Conservation (phyloP, 1,140 invertebrate species). For the Rhyzopertha dominica region DNA sequence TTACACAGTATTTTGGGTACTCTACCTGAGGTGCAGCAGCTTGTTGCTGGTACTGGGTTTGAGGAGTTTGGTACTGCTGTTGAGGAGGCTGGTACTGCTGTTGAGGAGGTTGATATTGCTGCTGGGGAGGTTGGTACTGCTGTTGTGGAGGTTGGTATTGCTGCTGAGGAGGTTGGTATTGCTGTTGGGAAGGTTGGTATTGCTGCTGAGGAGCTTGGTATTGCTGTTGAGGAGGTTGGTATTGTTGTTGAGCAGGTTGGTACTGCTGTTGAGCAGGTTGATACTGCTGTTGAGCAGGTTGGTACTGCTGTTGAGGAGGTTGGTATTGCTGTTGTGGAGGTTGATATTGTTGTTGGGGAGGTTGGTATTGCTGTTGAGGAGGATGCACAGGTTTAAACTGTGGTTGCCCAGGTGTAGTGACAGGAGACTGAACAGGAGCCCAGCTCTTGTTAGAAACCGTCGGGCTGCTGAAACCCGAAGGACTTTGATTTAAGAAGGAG, state of each 20-base stretch:
- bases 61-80: conserved; percentile 41
- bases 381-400: too few relatives aligned
- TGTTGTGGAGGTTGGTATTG: conserved; percentile 28
- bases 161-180: conserved; percentile 15
- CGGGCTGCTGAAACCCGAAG: conserved; percentile 27
- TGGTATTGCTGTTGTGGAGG: conserved; percentile 28
- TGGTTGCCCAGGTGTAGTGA: conserved; percentile 20
- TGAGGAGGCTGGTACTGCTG: conserved; percentile 35
- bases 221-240: conserved; percentile 15
- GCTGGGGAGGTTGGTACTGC: conserved; percentile 27
- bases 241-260: conserved; percentile 12
- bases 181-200: conserved; percentile 38
- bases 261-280: conserved; percentile 12
- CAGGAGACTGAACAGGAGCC: conserved; percentile 38
- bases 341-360: conserved; percentile 18
- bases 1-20: conserved; percentile 45
- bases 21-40: conserved; percentile 46
- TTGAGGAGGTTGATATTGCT: conserved; percentile 21
- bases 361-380: conserved; percentile 15
- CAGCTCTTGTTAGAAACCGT: conserved; percentile 39
- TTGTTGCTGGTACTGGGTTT: conserved; percentile 43
- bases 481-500: conserved; percentile 29
- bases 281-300: conserved; percentile 42
- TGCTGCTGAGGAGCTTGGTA: conserved; percentile 27
- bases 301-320: conserved; percentile 35